Evolutionary conservation across 2,888 invertebrate genomes (phyloP).

Genomic region (Bibio marci): DNA sequence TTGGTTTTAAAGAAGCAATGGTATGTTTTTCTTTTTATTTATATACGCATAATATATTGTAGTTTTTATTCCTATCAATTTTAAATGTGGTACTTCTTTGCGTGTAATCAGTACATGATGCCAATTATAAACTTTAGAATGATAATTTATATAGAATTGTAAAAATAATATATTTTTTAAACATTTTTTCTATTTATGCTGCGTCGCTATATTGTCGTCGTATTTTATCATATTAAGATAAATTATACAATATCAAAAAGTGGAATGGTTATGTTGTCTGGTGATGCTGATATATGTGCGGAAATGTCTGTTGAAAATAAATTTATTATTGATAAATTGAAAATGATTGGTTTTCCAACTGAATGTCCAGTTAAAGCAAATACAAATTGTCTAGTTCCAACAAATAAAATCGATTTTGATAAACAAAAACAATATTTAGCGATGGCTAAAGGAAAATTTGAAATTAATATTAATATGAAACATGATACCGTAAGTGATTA

Average conservation of each 20-base stretch:
- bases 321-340: slow-evolving; percentile 19
- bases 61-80: no score
- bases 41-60: no score
- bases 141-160: no score
- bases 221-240: no score
- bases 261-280: slow-evolving; percentile 27
- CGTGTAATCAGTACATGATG: no score
- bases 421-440: slow-evolving; percentile 29
- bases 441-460: slow-evolving; percentile 26
- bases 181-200: slow-evolving; percentile 5
- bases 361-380: slow-evolving; percentile 29
- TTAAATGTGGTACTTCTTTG: no score
- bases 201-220: neutral
- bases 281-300: slow-evolving; percentile 28
- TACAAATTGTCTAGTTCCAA: slow-evolving; percentile 20
- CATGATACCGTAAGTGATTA: slow-evolving; percentile 28
- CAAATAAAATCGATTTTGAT: slow-evolving; percentile 24
- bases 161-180: neutral
- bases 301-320: slow-evolving; percentile 15
- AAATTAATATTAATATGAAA: slow-evolving; percentile 21
- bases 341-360: slow-evolving; percentile 26
- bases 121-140: no score
- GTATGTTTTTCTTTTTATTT: slow-evolving; percentile 15
- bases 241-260: slow-evolving; percentile 27
- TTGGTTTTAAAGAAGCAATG: slow-evolving; percentile 25